Conservation (phyloP, 2,113 vertebrate genomes). For the Maylandia zebra region DNA sequence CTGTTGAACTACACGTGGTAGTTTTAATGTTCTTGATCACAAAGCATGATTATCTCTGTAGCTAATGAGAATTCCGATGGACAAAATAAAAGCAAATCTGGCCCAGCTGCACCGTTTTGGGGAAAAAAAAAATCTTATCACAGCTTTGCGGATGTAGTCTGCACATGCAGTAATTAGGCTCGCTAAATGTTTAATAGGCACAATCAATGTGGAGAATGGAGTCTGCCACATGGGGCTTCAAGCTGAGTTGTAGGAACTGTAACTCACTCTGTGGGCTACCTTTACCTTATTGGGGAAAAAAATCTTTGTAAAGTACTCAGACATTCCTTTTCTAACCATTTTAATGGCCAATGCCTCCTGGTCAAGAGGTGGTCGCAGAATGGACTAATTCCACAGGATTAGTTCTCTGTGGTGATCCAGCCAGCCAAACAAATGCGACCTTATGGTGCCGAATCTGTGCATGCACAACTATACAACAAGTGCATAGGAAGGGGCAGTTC, state of each 20-base stretch:
- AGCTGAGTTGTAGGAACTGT: conserved; percentile 25
- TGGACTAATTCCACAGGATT: conserved; percentile 59
- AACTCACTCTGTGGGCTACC: conserved; percentile 46
- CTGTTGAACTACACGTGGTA: neutral
- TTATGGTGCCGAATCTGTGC: conserved; percentile 42
- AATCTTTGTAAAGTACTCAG: conserved; percentile 37
- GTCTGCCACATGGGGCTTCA: conserved; percentile 17
- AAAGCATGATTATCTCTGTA: neutral
- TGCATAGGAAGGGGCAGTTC: conserved; percentile 31
- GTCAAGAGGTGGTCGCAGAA: conserved; percentile 59
- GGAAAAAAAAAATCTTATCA: neutral
- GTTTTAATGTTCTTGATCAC: neutral
- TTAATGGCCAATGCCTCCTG: conserved; percentile 59
- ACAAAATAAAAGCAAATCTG: neutral
- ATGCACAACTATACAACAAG: conserved; percentile 37
- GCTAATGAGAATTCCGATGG: neutral
- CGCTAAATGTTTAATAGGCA: conserved; percentile 54
- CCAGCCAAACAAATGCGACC: conserved; percentile 55
- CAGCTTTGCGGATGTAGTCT: neutral
- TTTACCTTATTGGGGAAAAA: conserved; percentile 24
- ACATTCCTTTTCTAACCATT: conserved; percentile 63
- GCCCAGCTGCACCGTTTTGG: neutral
- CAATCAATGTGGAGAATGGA: conserved; percentile 42
- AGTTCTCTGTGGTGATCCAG: conserved; percentile 46
- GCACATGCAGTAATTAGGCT: conserved; percentile 48